These are phyloP conservation scores for Apeltes quadracus DNA, from an alignment of 2,113 vertebrate species.

Conservation along the genomic window DNA sequence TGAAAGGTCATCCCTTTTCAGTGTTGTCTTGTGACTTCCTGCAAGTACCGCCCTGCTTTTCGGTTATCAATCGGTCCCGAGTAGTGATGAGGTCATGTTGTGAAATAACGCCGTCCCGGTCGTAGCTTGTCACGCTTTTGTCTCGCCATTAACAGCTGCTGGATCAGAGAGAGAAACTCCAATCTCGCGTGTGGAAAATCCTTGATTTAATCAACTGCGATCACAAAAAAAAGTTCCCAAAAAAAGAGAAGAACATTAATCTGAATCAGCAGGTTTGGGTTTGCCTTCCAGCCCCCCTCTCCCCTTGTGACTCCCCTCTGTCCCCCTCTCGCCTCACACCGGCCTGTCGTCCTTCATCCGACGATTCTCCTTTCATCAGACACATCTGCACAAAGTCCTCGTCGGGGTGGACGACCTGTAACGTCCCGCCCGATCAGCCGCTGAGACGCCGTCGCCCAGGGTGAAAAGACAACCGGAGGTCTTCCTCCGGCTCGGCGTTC, in stretches of 20 bases:
- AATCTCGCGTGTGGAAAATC: background rate
- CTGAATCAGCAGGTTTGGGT: background rate
- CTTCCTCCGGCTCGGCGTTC: slow-evolving; percentile 18
- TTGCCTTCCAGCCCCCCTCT: background rate
- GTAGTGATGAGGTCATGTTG: slow-evolving; percentile 8
- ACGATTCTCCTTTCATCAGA: no score
- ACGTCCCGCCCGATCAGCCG: background rate
- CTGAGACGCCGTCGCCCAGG: background rate
- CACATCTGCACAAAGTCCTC: no score
- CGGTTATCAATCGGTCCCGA: background rate
- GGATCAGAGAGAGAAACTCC: background rate
- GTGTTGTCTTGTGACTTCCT: background rate
- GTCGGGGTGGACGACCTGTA: no score
- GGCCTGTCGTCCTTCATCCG: no score
- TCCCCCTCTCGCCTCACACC: slow-evolving; percentile 3
- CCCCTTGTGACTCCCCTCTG: background rate
- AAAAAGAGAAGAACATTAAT: background rate
- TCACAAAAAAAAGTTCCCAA: background rate
- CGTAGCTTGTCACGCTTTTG: background rate
- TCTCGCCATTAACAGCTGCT: background rate
- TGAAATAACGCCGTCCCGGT: background rate
- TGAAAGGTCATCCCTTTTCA: background rate
- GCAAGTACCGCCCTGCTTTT: background rate
- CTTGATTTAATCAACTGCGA: accelerated
- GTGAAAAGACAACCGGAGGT: background rate